Evolutionary conservation across 2,888 invertebrate genomes (phyloP).

Genomic region (Diadromus collaris): DNA sequence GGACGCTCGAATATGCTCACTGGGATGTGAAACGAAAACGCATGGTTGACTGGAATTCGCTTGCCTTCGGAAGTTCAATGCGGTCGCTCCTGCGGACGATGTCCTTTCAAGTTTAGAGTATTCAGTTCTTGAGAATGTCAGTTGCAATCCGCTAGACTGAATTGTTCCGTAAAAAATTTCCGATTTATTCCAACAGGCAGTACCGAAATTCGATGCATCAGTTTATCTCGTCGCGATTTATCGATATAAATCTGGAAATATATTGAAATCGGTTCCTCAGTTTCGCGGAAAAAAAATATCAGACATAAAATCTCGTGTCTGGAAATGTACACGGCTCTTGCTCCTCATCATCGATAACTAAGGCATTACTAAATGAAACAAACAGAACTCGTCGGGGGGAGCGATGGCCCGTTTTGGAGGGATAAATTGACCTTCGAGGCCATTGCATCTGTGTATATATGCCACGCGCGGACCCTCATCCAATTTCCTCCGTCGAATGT

Average conservation of each 20-base stretch:
- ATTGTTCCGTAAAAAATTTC: constrained; percentile 24
- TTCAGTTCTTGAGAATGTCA: background rate
- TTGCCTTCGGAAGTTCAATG: constrained; percentile 5
- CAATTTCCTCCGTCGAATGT: constrained; percentile 34
- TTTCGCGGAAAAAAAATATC: constrained; percentile 6
- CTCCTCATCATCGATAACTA: constrained; percentile 1
- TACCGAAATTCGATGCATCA: background rate
- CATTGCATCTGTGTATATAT: background rate
- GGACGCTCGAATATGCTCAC: background rate
- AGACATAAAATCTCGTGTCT: background rate
- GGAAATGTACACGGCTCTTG: background rate
- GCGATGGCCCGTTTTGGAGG: background rate
- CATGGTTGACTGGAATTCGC: constrained; percentile 2
- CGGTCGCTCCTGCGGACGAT: background rate
- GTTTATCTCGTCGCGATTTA: background rate
- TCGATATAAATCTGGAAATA: constrained; percentile 23
- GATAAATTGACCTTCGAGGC: constrained; percentile 22
- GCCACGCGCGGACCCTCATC: constrained; percentile 22
- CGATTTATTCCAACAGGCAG: constrained; percentile 19
- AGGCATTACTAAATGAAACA: constrained; percentile 28
- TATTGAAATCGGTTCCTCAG: background rate
- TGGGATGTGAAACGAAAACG: constrained; percentile 6
- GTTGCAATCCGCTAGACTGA: background rate
- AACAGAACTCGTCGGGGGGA: constrained; percentile 11
- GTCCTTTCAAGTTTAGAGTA: background rate